Conservation (phyloP, 2,113 vertebrate genomes). For the Leptobrachium ailaonicum region DNA sequence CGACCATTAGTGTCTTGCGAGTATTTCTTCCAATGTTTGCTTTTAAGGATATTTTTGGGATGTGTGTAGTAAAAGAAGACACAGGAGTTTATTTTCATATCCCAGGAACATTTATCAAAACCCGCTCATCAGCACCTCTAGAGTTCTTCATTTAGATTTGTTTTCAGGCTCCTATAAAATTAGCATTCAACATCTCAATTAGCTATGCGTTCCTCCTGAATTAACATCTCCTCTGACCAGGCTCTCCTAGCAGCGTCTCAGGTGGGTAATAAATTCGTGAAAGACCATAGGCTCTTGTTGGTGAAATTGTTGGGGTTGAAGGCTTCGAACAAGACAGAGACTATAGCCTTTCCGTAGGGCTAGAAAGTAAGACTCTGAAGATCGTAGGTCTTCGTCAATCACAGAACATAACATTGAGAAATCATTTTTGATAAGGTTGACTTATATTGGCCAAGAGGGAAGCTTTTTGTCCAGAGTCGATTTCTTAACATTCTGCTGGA, state of each 20-base stretch:
- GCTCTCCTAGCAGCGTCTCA: background rate
- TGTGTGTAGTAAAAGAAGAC: constrained; percentile 23
- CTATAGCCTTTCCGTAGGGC: too few relatives aligned
- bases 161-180: constrained; percentile 6
- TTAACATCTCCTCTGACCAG: background rate
- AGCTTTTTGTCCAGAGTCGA: background rate
- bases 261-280: background rate
- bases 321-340: too few relatives aligned
- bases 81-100: constrained; percentile 21
- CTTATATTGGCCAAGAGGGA: too few relatives aligned
- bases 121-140: background rate
- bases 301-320: constrained; percentile 7
- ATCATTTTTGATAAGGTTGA: too few relatives aligned
- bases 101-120: constrained; percentile 14
- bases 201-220: background rate
- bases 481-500: background rate
- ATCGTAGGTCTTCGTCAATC: too few relatives aligned
- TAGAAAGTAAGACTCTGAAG: too few relatives aligned
- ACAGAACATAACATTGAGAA: too few relatives aligned
- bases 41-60: constrained; percentile 30
- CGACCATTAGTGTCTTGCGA: background rate
- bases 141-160: background rate
- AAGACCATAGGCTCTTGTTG: background rate
- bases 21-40: background rate
- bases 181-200: background rate